Evolutionary conservation across 2,888 invertebrate genomes (phyloP), one percentile per base, ranked within the genome.

Genomic region (Ryuthela nishihirai): DNA sequence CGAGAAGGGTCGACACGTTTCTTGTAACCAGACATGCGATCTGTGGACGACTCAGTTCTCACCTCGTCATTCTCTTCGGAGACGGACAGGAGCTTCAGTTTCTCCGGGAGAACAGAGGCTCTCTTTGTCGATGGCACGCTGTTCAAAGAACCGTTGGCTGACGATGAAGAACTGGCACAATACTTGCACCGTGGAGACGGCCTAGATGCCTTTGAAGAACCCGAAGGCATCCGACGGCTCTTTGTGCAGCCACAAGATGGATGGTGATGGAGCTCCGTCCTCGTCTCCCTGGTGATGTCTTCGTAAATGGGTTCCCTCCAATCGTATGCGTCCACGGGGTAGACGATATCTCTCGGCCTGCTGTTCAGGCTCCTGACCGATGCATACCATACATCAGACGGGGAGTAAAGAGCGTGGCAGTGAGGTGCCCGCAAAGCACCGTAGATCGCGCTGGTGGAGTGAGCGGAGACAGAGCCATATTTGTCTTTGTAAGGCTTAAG

Each of bases 361-460:
- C 47, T 36, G 35, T 53, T 59, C 3, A 59, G 53, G 39, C 59
- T 59, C 24, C 59, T 43, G 12, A 59, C 53, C 17, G 59, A 59
- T 12, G 59, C 53, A 26, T 58, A 58, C 56, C 56, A 58, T 42
- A 52, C 52, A 15, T 52, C 49, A 9, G 50, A 38, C 10, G 52
- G 50, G 12, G 49, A 49, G 36, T 50, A 56, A 21, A 56, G 35
- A n/a, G 56, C 46, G 42, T 56, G 50, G 26, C 52, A 58, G 29
- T 58, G 56, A 6, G 60, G 53, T 4, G 54, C 49, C 44, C 60
- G 20, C 23, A 61, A 23, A 26, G 48, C 50, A n/a, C 61, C 61
- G 38, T 61, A 61, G n/a, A 61, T 54, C 18, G 61, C 61, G 39
- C 61, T 55, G 7, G 61, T 61, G 3, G 61, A 61, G 41, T 54